Percentiles rank a stretch among this genome's conserved stretches.
Conservation (phyloP, 92 coral and sea anemone genomes). For the Nematostella vectensis region DNA sequence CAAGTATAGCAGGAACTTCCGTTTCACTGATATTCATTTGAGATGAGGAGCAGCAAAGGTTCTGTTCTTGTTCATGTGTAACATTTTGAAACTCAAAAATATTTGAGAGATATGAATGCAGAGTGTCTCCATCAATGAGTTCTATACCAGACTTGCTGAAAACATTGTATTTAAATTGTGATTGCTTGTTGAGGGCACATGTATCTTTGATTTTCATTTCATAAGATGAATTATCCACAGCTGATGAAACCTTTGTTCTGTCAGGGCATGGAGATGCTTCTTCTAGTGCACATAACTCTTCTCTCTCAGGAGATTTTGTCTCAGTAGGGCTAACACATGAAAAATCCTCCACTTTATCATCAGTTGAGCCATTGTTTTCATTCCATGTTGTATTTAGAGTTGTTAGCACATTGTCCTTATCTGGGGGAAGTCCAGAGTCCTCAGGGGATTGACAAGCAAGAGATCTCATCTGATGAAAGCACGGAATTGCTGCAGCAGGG, state of each 20-base stretch:
- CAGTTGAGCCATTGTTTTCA: neutral
- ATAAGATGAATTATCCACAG: no score
- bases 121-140: conserved; percentile 44
- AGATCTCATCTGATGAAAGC: conserved; percentile 75
- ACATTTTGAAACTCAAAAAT: conserved; percentile 72
- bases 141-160: conserved; percentile 24
- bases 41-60: conserved; percentile 29
- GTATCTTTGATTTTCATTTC: no score
- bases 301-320: neutral
- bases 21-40: conserved; percentile 21
- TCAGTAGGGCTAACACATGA: neutral
- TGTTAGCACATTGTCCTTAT: neutral
- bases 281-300: neutral
- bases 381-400: conserved; percentile 14
- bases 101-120: conserved; percentile 45
- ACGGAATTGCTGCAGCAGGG: conserved; percentile 91
- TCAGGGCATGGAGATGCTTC: no score
- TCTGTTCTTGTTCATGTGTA: conserved; percentile 62
- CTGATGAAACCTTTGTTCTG: no score
- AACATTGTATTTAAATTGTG: no score
- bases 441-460: conserved; percentile 5
- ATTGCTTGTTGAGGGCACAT: no score
- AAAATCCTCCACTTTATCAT: neutral
- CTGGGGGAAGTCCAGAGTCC: neutral
- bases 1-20: conserved; percentile 43